Conservation (phyloP, 2,797 vertebrate genomes). For the Falco cherrug region DNA sequence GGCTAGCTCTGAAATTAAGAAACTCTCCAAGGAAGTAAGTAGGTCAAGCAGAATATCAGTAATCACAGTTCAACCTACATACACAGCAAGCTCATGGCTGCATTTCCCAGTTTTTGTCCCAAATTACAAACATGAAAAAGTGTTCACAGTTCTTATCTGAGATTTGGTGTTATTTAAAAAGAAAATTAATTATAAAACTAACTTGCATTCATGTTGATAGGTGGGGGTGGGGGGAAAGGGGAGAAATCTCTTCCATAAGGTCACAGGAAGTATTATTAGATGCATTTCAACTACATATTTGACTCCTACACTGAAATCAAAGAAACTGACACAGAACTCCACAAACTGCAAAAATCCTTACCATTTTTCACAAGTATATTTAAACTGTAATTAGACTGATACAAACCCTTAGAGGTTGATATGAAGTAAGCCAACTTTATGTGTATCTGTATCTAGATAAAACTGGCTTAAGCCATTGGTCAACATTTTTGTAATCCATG, state of each 20-base stretch:
- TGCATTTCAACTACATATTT: background rate
- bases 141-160: background rate
- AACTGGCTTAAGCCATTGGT: background rate
- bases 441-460: background rate
- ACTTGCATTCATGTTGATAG: background rate
- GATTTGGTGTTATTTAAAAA: background rate
- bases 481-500: background rate
- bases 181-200: background rate
- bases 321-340: no score
- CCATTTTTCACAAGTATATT: background rate
- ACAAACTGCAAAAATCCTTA: background rate
- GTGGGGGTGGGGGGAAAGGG: accelerated
- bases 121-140: background rate
- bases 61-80: background rate
- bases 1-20: background rate
- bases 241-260: background rate
- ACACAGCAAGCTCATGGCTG: background rate
- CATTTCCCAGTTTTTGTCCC: background rate
- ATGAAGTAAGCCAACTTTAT: background rate
- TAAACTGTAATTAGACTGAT: background rate
- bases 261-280: background rate
- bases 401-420: background rate
- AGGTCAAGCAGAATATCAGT: background rate
- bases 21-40: background rate
- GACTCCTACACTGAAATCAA: background rate